Base-by-base conservation (phyloP, 2,888 invertebrate genomes). In the Melanostoma scalare region DNA sequence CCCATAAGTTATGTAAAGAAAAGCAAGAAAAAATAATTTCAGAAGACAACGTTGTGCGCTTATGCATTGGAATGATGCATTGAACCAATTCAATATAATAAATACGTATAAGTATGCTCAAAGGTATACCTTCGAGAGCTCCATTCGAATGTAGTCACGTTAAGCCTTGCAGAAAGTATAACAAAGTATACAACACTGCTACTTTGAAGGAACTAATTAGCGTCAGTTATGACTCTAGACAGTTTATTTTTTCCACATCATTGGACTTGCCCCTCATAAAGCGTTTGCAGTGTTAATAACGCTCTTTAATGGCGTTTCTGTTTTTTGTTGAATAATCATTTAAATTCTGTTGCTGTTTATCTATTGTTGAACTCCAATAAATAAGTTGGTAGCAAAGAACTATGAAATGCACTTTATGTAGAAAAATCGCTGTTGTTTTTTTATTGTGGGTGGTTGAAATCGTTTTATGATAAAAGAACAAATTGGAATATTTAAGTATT, bases 1-100 rank as follows among this genome's bases (percentile, higher is more conserved):
- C 55, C 56, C 50, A 53, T 40, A 4, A 65, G 10, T 72, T 71
- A 56, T 50, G 6, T 56, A 44, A 63, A 65, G 33, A 6, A 2
- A 44, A 52, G 10, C 40, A 42, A 38, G 31, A 10, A 35, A 56
- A 31, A 42, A 42, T 53, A 46, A 10, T 46, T 1, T 10, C 10
- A 3, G 20, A 20, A 20, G 20, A 46, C 44, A 4, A 46, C 44
- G 44, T 6, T 42, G 6, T 46, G n/a, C 2, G n/a, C 20, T 20
- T n/a, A 42, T 42, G 6, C 10, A 10, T 10, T 46, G 44, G 10
- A 6, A 10, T n/a, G 3, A 42, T 42, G 42, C 42, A 42, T 42
- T 46, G 6, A 46, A 10, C 6, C 44, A 46, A 46, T 46, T 46
- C 44, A 46, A 46, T 46, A 46, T 10, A 46, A 46, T n/a, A 46